These are phyloP conservation scores for Amblyornis subalaris DNA, from an alignment of 2,113 vertebrate species.

Conservation along the genomic window DNA sequence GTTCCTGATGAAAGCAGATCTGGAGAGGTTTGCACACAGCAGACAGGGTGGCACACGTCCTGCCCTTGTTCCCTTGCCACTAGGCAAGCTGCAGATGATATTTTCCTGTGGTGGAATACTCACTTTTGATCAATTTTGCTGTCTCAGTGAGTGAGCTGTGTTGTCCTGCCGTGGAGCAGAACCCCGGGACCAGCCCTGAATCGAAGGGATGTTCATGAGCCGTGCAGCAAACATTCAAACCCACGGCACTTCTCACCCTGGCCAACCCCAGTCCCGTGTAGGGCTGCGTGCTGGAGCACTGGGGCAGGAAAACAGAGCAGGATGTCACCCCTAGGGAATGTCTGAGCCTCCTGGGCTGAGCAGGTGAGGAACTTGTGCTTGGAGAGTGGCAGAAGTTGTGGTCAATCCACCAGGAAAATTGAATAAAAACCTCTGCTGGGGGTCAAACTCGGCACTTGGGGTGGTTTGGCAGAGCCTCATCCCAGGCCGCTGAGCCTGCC, in stretches of 20 bases:
- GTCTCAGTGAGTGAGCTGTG: neutral
- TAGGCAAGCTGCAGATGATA: neutral
- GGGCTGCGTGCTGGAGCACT: neutral
- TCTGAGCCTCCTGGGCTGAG: neutral
- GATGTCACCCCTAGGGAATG: neutral
- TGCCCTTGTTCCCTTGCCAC: neutral
- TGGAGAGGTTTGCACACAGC: neutral
- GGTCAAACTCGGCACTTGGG: neutral
- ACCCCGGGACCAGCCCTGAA: neutral
- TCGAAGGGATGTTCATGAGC: neutral
- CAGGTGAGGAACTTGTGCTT: neutral
- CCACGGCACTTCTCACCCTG: neutral
- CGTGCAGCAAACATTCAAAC: neutral
- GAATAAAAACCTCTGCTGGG: neutral
- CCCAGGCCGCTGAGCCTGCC: accelerated
- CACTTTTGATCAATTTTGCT: neutral
- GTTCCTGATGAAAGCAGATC: neutral
- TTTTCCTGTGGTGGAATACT: neutral
- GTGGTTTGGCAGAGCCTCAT: neutral
- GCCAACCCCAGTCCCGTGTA: accelerated
- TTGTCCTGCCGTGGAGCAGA: neutral
- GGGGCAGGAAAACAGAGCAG: neutral
- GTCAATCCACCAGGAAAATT: neutral
- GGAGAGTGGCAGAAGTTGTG: neutral
- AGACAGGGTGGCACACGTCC: neutral